Percentiles rank a stretch among this genome's conserved stretches.
Conservation (phyloP, 2,113 vertebrate genomes). For the Panurus biarmicus region DNA sequence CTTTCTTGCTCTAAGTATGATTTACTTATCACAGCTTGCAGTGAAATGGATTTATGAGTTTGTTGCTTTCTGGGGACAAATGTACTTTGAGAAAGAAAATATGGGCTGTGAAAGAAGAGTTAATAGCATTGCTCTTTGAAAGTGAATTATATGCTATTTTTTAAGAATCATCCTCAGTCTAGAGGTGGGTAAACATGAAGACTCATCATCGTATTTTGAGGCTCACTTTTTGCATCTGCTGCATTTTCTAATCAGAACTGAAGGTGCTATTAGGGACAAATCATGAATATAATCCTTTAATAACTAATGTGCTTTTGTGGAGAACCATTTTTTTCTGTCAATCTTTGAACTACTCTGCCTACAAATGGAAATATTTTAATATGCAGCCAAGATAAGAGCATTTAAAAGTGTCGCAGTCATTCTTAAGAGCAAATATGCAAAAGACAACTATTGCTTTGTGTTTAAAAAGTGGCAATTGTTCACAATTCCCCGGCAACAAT, state of each 20-base stretch:
- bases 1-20: conserved; percentile 24
- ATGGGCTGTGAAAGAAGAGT: background rate
- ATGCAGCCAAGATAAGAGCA: background rate
- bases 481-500: background rate
- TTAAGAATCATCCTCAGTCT: background rate
- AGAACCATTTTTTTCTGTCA: background rate
- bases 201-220: background rate
- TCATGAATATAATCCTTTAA: background rate
- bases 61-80: conserved; percentile 32
- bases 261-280: background rate
- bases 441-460: background rate
- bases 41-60: conserved; percentile 41
- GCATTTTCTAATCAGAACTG: background rate
- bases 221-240: background rate
- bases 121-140: background rate
- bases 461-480: background rate
- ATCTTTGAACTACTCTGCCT: background rate
- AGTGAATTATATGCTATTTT: background rate
- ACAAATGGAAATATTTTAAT: background rate
- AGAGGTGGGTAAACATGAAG: background rate
- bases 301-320: background rate
- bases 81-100: conserved; percentile 6
- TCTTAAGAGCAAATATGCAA: background rate
- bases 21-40: conserved; percentile 37
- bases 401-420: background rate